Base-by-base conservation (phyloP, 2,888 invertebrate species). In the Podotricha telesiphe region DNA sequence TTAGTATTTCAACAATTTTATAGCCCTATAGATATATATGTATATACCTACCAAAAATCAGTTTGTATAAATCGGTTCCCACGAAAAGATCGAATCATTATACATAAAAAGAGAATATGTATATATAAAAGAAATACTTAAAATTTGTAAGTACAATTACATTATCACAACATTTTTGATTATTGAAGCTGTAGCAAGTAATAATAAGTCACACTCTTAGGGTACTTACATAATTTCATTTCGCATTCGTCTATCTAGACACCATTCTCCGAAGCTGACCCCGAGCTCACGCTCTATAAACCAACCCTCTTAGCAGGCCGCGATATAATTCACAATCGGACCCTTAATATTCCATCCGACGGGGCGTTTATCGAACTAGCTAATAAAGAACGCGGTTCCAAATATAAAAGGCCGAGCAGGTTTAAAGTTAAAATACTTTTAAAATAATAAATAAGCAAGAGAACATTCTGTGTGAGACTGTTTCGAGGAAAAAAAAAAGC, bases 371-470 rank as follows among this genome's bases (percentile, higher is more conserved):
- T 92, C 91, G 92, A 88, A 88, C 81, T 77, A 82, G n/a, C n/a
- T n/a, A n/a, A n/a, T 83, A 82, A 82, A 79, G 81, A 92, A 92
- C 91, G 80, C 87, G 92, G 91, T 90, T 82, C n/a, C n/a, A n/a
- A 61, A 76, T 84, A 89, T 83, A 91, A 90, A 89, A 89, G 86
- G 86, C n/a, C 86, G 83, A 85, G 85, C 84, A 81, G 86, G 84
- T 85, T 84, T 79, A 80, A 88, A 89, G 80, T 81, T 82, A 82
- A 83, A 92, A n/a, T n/a, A n/a, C n/a, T n/a, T n/a, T n/a, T 89
- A 91, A 91, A 92, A 93, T 92, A 91, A 92, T 91, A 91, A 91
- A 93, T 91, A 91, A 89, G 85, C 81, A 79, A 82, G 81, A 82
- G 81, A 82, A 83, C 87, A 87, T 89, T 88, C 86, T 82, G 84